Conservation (phyloP, 2,113 vertebrate genomes). For the Myrmophylax atrothorax region DNA sequence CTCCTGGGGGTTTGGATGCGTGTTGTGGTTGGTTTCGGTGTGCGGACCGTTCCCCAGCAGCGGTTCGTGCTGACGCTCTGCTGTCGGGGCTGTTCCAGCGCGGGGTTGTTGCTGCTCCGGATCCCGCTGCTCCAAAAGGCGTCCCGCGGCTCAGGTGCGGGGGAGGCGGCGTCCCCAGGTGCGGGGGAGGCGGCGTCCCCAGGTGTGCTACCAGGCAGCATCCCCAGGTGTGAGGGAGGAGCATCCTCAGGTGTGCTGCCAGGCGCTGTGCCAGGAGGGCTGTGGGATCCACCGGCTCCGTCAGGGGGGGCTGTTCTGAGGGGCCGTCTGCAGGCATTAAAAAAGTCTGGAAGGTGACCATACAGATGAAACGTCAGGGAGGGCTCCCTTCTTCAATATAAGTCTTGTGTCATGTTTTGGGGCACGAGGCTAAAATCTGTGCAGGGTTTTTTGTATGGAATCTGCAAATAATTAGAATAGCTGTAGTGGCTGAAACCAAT, state of each 20-base stretch:
- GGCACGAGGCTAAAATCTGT: not conserved
- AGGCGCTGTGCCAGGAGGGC: rapidly evolving
- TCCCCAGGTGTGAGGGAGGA: rapidly evolving
- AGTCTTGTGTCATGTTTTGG: not conserved
- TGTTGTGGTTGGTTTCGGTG: not conserved
- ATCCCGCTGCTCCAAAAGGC: rapidly evolving
- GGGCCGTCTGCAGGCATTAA: rapidly evolving
- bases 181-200: rapidly evolving
- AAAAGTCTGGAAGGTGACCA: not conserved
- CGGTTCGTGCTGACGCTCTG: rapidly evolving
- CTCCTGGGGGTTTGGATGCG: rapidly evolving
- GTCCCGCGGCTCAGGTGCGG: not conserved
- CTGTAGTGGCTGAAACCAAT: not conserved
- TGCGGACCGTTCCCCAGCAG: not conserved
- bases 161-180: rapidly evolving
- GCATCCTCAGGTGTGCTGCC: rapidly evolving
- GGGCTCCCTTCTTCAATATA: not conserved
- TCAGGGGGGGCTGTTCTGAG: rapidly evolving
- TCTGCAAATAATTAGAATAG: not conserved
- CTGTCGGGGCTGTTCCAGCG: too few relatives aligned
- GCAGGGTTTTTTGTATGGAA: not conserved
- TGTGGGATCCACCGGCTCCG: rapidly evolving
- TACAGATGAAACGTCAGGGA: not conserved
- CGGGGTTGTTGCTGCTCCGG: not conserved
- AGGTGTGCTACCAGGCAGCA: rapidly evolving